These are phyloP conservation scores for Brachyhypopomus gauderio DNA, from an alignment of 2,113 vertebrate species.

Conservation along the genomic window DNA sequence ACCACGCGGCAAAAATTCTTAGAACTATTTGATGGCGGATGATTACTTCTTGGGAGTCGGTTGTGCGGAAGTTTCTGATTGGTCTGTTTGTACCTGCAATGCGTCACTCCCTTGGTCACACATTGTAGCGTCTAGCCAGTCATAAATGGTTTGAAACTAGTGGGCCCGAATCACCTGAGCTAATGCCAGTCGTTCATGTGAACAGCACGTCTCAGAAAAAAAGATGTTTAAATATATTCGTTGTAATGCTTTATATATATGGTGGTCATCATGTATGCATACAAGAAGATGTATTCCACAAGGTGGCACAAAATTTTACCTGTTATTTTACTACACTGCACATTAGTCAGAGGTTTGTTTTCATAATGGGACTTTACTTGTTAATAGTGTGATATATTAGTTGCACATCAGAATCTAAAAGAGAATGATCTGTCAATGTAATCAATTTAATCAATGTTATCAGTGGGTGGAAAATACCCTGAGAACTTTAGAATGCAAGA, in stretches of 20 bases:
- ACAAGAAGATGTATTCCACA: too few relatives aligned
- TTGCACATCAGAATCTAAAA: background rate
- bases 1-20: background rate
- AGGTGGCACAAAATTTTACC: background rate
- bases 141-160: conserved; percentile 37
- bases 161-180: conserved; percentile 49
- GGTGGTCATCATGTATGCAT: background rate
- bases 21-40: conserved; percentile 57
- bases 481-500: background rate
- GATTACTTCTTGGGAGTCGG: conserved; percentile 35
- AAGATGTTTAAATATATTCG: background rate
- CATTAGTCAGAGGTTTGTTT: background rate
- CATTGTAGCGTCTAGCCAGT: conserved; percentile 63
- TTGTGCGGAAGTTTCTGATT: conserved; percentile 78
- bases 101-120: conserved; percentile 85
- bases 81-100: conserved; percentile 97
- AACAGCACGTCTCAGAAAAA: background rate
- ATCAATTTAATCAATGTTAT: conserved; percentile 1
- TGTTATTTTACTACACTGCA: background rate
- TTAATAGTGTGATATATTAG: conserved; percentile 7
- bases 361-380: background rate
- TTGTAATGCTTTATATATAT: background rate
- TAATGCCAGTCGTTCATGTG: background rate
- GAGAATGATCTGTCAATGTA: background rate
- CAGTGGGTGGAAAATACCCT: background rate